phyloP scores from a whole-genome alignment of 2,888 invertebrate species.

The Cyaniris semiargus region DNA sequence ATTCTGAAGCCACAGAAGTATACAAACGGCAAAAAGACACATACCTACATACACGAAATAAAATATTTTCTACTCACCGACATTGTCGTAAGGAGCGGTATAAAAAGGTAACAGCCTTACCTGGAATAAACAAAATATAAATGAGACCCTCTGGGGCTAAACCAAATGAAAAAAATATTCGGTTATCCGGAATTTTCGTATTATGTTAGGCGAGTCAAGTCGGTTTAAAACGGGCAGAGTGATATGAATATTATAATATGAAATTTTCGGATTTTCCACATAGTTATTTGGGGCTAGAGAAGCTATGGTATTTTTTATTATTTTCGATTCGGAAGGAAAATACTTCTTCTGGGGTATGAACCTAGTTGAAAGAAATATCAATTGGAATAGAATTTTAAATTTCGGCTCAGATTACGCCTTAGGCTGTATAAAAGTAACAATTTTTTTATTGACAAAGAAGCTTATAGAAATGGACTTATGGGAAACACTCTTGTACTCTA shows the following conservation, averaged over 20 bases:
- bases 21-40: background rate
- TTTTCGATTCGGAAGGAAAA: too few relatives aligned
- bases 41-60: background rate
- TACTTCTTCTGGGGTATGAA: too few relatives aligned
- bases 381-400: too few relatives aligned
- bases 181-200: slow-evolving; percentile 11
- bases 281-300: background rate
- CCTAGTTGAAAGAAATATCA: too few relatives aligned
- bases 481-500: too few relatives aligned
- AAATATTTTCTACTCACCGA: slow-evolving; percentile 17
- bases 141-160: slow-evolving; percentile 21
- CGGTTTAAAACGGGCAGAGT: background rate
- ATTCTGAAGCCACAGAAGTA: background rate
- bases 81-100: background rate
- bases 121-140: slow-evolving; percentile 21
- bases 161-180: slow-evolving; percentile 16
- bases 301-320: background rate
- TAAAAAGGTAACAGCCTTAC: slow-evolving; percentile 26
- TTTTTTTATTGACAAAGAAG: too few relatives aligned
- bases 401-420: too few relatives aligned
- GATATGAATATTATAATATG: background rate
- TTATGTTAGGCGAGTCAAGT: background rate
- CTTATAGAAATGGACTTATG: too few relatives aligned
- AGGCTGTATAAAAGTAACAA: too few relatives aligned
- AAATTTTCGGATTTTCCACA: background rate